These are phyloP conservation scores for Mythimna ferrago DNA, from an alignment of 2,888 invertebrate genomes.

Conservation along the genomic window DNA sequence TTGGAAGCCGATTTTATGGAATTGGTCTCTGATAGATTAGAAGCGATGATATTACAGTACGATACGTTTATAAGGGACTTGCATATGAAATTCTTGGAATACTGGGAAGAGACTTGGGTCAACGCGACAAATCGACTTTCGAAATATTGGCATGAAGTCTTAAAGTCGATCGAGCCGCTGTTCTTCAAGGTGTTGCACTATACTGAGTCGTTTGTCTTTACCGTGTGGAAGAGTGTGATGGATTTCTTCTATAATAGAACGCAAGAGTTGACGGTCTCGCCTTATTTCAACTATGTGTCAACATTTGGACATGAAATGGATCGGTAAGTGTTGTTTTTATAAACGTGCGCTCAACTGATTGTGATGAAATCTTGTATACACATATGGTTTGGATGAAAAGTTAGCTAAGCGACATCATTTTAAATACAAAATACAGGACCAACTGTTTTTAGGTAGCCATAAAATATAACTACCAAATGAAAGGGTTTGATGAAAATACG, in stretches of 20 bases:
- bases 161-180: constrained; percentile 94
- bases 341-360: no score
- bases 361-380: no score
- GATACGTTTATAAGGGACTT: constrained; percentile 95
- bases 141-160: constrained; percentile 93
- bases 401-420: no score
- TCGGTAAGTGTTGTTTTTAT: constrained; percentile 74
- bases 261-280: constrained; percentile 94
- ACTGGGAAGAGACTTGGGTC: constrained; percentile 94
- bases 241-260: constrained; percentile 95
- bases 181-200: constrained; percentile 95
- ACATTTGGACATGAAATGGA: constrained; percentile 96
- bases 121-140: constrained; percentile 92
- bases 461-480: no score
- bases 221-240: constrained; percentile 93
- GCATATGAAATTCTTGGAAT: constrained; percentile 92
- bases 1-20: constrained; percentile 94
- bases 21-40: constrained; percentile 93
- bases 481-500: no score
- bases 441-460: no score
- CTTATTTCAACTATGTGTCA: constrained; percentile 95
- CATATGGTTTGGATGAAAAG: no score
- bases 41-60: constrained; percentile 93
- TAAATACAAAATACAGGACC: no score
- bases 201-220: constrained; percentile 93